phyloP scores from a whole-genome alignment of 2,888 invertebrate genomes.

The Hesperia comma region DNA sequence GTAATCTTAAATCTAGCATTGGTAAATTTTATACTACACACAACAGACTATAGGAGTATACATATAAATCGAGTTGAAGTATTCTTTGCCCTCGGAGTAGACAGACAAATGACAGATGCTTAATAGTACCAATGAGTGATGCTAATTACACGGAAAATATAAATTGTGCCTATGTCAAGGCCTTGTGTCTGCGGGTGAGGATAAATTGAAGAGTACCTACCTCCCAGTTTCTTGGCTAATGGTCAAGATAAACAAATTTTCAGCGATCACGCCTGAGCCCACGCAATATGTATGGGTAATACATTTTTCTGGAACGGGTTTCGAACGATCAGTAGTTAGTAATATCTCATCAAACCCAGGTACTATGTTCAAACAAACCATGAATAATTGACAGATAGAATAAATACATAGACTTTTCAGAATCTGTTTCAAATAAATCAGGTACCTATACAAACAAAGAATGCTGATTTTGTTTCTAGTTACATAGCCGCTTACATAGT shows the following conservation, averaged over 20 bases:
- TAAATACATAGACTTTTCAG: background rate
- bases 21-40: no score
- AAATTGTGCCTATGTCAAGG: conserved; percentile 42
- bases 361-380: conserved; percentile 30
- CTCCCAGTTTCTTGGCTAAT: conserved; percentile 57
- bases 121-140: conserved; percentile 31
- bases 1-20: no score
- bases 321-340: conserved; percentile 17
- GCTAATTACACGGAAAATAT: conserved; percentile 39
- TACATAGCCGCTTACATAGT: no score
- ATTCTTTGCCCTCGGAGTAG: conserved; percentile 20
- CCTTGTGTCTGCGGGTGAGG: conserved; percentile 43
- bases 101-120: conserved; percentile 17
- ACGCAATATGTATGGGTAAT: conserved; percentile 36
- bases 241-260: conserved; percentile 64
- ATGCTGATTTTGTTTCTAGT: background rate
- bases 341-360: conserved; percentile 34
- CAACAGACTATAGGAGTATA: no score
- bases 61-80: no score
- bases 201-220: conserved; percentile 52
- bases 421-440: conserved; percentile 1
- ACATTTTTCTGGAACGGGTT: conserved; percentile 37
- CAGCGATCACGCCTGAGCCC: conserved; percentile 35
- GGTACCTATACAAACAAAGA: background rate
- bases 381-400: conserved; percentile 3